A percentile compares a stretch with the other conserved stretches of the same genome.
These are phyloP conservation scores for Eupithecia exiguata DNA, from an alignment of 2,888 invertebrate genomes.

Conservation along the genomic window DNA sequence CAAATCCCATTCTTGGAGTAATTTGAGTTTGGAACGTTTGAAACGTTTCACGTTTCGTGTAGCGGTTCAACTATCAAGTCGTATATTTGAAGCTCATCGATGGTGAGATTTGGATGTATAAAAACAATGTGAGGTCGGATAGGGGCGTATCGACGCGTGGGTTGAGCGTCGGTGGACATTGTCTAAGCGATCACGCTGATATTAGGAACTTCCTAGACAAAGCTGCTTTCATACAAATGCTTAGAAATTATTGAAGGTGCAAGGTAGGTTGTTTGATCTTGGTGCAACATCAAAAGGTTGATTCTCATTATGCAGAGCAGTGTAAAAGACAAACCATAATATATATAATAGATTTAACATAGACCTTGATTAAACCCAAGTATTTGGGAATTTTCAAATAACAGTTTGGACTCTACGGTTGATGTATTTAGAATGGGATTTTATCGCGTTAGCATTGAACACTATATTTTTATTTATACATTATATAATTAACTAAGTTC, in stretches of 20 bases:
- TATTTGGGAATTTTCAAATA: neutral
- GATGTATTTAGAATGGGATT: neutral
- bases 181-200: conserved; percentile 70
- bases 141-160: conserved; percentile 75
- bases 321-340: neutral
- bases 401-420: neutral
- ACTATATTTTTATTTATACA: neutral
- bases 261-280: neutral
- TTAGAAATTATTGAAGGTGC: neutral
- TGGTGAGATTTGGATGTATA: conserved; percentile 67
- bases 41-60: conserved; percentile 54
- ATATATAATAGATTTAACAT: neutral
- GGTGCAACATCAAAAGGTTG: neutral
- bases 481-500: neutral
- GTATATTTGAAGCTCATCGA: conserved; percentile 58
- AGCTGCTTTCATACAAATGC: conserved; percentile 1
- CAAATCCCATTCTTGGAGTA: conserved; percentile 44
- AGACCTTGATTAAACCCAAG: neutral
- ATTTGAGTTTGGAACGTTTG: conserved; percentile 40
- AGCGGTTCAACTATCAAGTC: conserved; percentile 50
- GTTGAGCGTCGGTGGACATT: conserved; percentile 79
- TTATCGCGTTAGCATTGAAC: neutral
- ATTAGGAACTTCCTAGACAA: conserved; percentile 43
- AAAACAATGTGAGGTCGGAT: conserved; percentile 67
- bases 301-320: neutral